Evolutionary conservation across 1,140 invertebrate genomes (phyloP).

Genomic region (Pomacea maculata): DNA sequence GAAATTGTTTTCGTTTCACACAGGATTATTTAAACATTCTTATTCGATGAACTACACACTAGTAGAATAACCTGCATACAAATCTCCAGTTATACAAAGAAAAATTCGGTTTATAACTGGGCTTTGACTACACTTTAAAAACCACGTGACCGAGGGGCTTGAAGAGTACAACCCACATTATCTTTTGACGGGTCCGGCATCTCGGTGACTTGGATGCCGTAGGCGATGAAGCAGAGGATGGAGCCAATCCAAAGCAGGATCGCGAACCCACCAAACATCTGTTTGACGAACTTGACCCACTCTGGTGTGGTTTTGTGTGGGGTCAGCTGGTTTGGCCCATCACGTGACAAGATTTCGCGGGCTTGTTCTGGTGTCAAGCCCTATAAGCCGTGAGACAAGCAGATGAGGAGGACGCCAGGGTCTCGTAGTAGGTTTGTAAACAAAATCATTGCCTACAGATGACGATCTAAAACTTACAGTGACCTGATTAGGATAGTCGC

Average conservation of each 20-base stretch:
- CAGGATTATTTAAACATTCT: not conserved
- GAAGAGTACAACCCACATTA: slow-evolving; percentile 47
- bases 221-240: slow-evolving; percentile 96
- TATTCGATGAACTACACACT: no score
- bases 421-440: not conserved
- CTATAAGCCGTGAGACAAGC: slow-evolving; percentile 59
- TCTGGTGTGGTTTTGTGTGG: slow-evolving; percentile 96
- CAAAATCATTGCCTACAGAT: not conserved
- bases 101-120: no score
- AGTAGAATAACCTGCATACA: no score
- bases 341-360: slow-evolving; percentile 89
- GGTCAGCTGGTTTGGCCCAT: slow-evolving; percentile 93
- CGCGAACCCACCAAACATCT: slow-evolving; percentile 96
- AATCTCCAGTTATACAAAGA: no score
- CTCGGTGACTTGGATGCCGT: slow-evolving; percentile 83
- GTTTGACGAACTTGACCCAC: slow-evolving; percentile 99
- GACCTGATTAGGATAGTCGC: no score
- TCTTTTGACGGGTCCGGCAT: slow-evolving; percentile 53
- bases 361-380: slow-evolving; percentile 94
- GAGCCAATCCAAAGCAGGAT: slow-evolving; percentile 96
- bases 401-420: no score
- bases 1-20: not conserved
- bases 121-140: no score
- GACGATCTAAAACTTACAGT: not conserved
- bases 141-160: no score